A percentile compares a stretch with the other conserved stretches of the same genome.
phyloP scores from a whole-genome alignment of 2,797 vertebrate species.

The Anas bernieri region DNA sequence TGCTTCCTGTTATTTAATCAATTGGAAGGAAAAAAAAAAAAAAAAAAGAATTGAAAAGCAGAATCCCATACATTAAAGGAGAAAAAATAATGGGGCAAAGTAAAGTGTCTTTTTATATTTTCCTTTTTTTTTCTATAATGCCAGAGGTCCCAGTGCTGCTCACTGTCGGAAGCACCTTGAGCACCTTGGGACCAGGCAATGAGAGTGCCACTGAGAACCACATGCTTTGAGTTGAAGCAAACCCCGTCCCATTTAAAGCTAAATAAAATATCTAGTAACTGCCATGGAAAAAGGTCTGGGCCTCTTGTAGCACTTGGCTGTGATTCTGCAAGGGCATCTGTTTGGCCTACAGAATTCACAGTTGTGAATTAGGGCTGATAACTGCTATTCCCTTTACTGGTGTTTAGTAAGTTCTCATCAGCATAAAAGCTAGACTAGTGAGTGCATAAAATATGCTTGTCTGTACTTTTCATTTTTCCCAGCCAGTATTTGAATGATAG shows the following conservation, averaged over 20 bases:
- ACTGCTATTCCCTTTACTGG: slow-evolving; percentile 9
- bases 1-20: not conserved
- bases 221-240: not conserved
- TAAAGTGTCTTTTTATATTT: not conserved
- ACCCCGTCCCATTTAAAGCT: not conserved
- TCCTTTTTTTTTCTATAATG: not conserved
- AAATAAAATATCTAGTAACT: not conserved
- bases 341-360: not conserved
- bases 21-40: not conserved
- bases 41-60: not conserved
- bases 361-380: not conserved
- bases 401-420: slow-evolving; percentile 44
- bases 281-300: not conserved
- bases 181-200: not conserved
- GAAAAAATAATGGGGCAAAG: not conserved
- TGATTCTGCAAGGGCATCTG: slow-evolving; percentile 19
- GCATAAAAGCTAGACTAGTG: slow-evolving; percentile 23
- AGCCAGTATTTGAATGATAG: slow-evolving; percentile 46
- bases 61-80: not conserved
- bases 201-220: not conserved
- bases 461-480: slow-evolving; percentile 37
- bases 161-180: not conserved
- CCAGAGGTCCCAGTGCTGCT: not conserved
- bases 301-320: not conserved
- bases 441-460: slow-evolving; percentile 41